Conservation (phyloP, 2,113 vertebrate species). For the Todiramphus chloris region DNA sequence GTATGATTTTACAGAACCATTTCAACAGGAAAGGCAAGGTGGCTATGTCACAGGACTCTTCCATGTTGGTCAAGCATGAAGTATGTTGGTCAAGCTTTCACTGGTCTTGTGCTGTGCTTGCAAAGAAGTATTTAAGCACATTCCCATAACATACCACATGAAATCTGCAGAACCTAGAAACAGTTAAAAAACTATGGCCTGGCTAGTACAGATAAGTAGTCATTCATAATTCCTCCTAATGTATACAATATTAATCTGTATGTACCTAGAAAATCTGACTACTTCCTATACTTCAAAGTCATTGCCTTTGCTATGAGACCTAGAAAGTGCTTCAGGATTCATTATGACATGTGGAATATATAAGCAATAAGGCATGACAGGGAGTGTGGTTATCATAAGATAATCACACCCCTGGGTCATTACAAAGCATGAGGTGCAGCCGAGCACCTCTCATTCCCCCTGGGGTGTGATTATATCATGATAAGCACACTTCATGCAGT, state of each 20-base stretch:
- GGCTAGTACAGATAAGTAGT: constrained; percentile 69
- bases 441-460: constrained; percentile 72
- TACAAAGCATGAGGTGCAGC: constrained; percentile 77
- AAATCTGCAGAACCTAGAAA: constrained; percentile 42
- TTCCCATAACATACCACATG: not conserved
- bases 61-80: not conserved
- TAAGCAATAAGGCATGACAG: constrained; percentile 82
- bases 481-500: constrained; percentile 70
- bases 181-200: constrained; percentile 61
- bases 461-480: constrained; percentile 76
- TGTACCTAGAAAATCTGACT: constrained; percentile 76
- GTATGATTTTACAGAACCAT: not conserved
- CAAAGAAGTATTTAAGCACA: constrained; percentile 33
- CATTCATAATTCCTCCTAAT: constrained; percentile 77
- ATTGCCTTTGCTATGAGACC: constrained; percentile 71
- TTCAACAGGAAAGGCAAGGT: not conserved
- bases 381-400: constrained; percentile 79
- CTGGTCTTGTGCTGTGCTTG: not conserved
- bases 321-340: constrained; percentile 79
- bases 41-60: not conserved
- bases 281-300: constrained; percentile 78
- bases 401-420: constrained; percentile 83
- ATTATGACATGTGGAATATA: constrained; percentile 81
- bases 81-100: not conserved
- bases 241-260: constrained; percentile 76